phyloP scores from a whole-genome alignment of 2,113 vertebrate species.

The Microcebus jonahi region DNA sequence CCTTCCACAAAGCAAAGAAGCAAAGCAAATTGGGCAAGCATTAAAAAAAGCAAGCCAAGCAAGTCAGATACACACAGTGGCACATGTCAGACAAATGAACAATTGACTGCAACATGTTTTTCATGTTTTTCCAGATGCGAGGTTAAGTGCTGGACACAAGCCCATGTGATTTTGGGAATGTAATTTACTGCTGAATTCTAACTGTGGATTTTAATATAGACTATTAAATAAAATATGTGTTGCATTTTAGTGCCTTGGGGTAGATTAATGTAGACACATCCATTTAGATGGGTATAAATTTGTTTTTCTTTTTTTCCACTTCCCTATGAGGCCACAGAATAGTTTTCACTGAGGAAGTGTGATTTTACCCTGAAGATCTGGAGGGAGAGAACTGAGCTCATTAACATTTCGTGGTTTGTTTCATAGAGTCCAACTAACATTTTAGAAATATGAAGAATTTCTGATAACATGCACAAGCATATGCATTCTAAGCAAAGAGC shows the following conservation, averaged over 20 bases:
- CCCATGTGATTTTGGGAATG: neutral
- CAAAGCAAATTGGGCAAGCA: conserved; percentile 66
- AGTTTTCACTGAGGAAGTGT: neutral
- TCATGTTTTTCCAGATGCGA: neutral
- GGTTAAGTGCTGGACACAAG: conserved; percentile 11
- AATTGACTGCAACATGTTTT: neutral
- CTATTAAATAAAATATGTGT: conserved; percentile 11
- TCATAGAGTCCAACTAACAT: neutral
- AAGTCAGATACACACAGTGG: neutral
- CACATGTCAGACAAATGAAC: conserved; percentile 51
- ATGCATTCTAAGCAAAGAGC: neutral
- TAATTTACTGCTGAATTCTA: neutral
- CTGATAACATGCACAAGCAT: neutral
- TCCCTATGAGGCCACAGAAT: neutral
- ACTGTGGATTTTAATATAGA: conserved; percentile 41
- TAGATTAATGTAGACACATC: neutral
- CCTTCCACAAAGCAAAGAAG: conserved; percentile 69
- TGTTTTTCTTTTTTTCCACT: neutral
- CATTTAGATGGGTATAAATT: neutral
- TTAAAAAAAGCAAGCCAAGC: conserved; percentile 69
- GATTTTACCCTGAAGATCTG: neutral
- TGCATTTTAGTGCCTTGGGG: neutral
- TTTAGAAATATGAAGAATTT: neutral
- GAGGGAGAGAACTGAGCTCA: neutral
- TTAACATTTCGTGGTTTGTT: neutral